A percentile compares a stretch with the other conserved stretches of the same genome.
These are phyloP conservation scores for Agrochola macilenta DNA, from an alignment of 2,888 invertebrate species.

Conservation along the genomic window DNA sequence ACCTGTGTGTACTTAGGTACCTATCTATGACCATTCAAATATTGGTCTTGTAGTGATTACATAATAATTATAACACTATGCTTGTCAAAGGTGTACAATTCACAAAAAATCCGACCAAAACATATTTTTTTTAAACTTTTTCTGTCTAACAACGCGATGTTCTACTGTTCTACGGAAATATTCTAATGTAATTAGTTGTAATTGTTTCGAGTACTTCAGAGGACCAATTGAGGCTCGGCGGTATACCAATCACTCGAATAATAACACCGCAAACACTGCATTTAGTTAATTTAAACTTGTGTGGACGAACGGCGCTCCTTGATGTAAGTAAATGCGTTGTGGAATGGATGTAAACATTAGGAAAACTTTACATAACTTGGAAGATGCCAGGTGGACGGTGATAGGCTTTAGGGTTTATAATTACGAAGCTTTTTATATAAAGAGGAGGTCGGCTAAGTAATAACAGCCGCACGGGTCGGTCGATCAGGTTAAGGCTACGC, in stretches of 20 bases:
- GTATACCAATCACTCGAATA: slow-evolving; percentile 41
- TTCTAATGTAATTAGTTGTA: slow-evolving; percentile 46
- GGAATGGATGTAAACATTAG: neutral
- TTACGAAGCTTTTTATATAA: neutral
- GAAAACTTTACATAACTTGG: neutral
- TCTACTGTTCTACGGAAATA: slow-evolving; percentile 16
- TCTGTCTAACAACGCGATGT: neutral
- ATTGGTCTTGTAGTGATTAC: neutral
- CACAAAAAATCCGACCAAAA: too few species aligned
- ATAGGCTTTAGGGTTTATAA: too few species aligned
- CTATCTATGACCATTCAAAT: too few species aligned
- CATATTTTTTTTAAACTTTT: too few species aligned
- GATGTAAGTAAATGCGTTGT: slow-evolving; percentile 24
- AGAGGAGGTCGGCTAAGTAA: too few species aligned
- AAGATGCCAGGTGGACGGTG: neutral
- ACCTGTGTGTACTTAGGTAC: too few species aligned
- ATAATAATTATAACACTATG: neutral
- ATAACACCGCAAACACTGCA: slow-evolving; percentile 36
- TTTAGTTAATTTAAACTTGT: slow-evolving; percentile 54
- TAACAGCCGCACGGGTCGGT: too few species aligned
- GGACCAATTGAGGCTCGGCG: slow-evolving; percentile 16
- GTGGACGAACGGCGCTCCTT: slow-evolving; percentile 41
- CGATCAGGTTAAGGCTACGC: too few species aligned
- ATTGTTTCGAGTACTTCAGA: slow-evolving; percentile 20
- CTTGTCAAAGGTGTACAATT: too few species aligned